These are phyloP conservation scores for Amaurobius ferox DNA, from an alignment of 2,888 invertebrate species.

Conservation along the genomic window DNA sequence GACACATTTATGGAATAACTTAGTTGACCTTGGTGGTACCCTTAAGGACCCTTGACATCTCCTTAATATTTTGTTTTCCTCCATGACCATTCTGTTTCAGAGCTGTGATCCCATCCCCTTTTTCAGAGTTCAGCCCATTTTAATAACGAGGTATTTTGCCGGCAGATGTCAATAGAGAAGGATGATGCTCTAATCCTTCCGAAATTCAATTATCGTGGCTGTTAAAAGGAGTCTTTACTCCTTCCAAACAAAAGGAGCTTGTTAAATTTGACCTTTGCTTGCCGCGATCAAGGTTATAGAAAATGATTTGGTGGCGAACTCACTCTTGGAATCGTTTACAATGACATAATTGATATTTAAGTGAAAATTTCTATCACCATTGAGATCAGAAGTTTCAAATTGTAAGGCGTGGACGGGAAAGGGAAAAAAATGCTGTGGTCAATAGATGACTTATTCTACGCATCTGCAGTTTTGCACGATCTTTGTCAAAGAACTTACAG, in stretches of 20 bases:
- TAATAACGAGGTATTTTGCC: constrained; percentile 9
- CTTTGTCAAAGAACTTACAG: no score
- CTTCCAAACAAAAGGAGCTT: constrained; percentile 4
- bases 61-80: not conserved
- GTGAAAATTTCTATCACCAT: no score
- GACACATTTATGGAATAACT: constrained; percentile 19
- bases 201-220: constrained; percentile 49
- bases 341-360: no score
- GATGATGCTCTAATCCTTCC: constrained; percentile 6
- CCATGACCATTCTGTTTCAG: not conserved
- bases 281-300: constrained; percentile 33
- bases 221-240: not conserved
- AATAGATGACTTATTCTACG: no score
- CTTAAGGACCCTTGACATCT: not conserved
- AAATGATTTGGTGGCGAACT: no score
- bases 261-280: constrained; percentile 46
- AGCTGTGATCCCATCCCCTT: not conserved
- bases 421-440: no score
- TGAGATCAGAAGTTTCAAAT: no score
- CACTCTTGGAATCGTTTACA: no score
- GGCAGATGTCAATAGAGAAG: constrained; percentile 26
- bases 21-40: constrained; percentile 33
- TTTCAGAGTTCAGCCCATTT: not conserved
- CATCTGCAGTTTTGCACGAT: no score
- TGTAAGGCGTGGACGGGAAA: no score